These are phyloP conservation scores for Berghia stephanieae DNA, from an alignment of 1,140 invertebrate genomes.

Conservation along the genomic window DNA sequence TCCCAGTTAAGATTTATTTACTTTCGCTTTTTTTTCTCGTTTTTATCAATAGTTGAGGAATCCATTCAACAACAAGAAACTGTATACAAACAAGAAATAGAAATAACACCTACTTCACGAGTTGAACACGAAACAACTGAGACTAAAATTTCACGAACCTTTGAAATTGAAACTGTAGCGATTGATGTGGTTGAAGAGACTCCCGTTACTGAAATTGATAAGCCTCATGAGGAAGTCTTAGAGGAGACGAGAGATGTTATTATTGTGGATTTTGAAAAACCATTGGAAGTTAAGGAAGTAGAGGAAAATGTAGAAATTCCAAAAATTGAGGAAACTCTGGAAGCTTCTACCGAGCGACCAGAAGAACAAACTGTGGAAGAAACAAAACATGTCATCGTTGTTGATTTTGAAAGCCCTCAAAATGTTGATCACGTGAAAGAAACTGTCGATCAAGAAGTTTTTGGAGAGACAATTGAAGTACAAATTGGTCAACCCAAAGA, in stretches of 20 bases:
- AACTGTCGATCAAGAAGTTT: not conserved
- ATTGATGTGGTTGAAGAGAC: too few species aligned
- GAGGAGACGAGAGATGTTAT: slow-evolving; percentile 11
- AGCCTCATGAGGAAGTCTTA: slow-evolving; percentile 21
- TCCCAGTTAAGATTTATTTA: not conserved
- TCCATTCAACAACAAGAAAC: too few species aligned
- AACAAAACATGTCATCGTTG: slow-evolving; percentile 23
- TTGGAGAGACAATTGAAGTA: slow-evolving; percentile 9
- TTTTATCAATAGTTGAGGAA: too few species aligned
- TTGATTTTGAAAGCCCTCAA: slow-evolving; percentile 31
- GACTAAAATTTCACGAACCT: too few species aligned
- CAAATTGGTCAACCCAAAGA: slow-evolving; percentile 35
- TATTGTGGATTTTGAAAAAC: not conserved
- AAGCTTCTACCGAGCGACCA: slow-evolving; percentile 2
- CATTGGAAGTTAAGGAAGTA: slow-evolving; percentile 24
- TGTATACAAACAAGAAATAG: too few species aligned
- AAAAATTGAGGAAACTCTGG: slow-evolving; percentile 18
- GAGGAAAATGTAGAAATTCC: slow-evolving; percentile 20
- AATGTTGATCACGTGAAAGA: slow-evolving; percentile 23
- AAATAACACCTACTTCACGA: too few species aligned
- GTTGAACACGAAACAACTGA: too few species aligned
- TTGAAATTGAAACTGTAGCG: too few species aligned
- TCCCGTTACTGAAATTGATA: too few species aligned
- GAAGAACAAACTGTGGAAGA: slow-evolving; percentile 16
- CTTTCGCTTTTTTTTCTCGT: not conserved